Conservation (phyloP, 2,888 invertebrate genomes). For the Lepidochrysops patricia region DNA sequence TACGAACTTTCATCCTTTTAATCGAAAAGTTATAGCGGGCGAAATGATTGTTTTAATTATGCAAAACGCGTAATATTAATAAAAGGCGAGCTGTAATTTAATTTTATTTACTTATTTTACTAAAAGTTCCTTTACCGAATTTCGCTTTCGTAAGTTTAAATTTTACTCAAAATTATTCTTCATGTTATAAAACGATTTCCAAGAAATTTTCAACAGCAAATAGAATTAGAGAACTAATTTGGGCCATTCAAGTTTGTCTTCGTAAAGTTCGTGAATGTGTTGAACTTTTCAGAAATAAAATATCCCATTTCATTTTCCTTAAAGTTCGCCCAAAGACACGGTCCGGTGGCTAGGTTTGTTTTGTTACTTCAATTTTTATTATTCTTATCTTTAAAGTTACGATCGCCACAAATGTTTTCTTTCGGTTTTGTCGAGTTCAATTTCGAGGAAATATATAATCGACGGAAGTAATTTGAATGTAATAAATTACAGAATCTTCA, state of each 20-base stretch:
- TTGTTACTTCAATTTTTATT: constrained; percentile 7
- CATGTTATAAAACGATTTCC: constrained; percentile 25
- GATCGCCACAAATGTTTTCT: background rate
- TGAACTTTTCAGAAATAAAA: constrained; percentile 28
- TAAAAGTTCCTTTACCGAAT: constrained; percentile 11
- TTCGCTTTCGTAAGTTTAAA: constrained; percentile 14
- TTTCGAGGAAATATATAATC: background rate
- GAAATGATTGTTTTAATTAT: constrained; percentile 6
- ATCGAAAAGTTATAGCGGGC: background rate
- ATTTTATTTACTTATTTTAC: constrained; percentile 12
- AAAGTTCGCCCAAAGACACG: constrained; percentile 21
- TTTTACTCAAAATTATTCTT: constrained; percentile 20
- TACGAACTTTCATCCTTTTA: background rate
- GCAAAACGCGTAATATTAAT: constrained; percentile 6
- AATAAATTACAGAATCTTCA: too few species aligned
- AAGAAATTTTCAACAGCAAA: constrained; percentile 29
- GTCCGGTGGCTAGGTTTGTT: constrained; percentile 5
- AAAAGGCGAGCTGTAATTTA: constrained; percentile 12
- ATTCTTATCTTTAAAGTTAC: background rate
- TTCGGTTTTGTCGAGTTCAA: background rate
- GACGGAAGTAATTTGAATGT: background rate
- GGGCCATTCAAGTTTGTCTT: constrained; percentile 28
- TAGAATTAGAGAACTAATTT: constrained; percentile 31
- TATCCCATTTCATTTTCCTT: constrained; percentile 26
- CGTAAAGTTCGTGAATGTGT: constrained; percentile 25